Conservation (phyloP, 2,113 vertebrate genomes). For the Irena cyanogastra region DNA sequence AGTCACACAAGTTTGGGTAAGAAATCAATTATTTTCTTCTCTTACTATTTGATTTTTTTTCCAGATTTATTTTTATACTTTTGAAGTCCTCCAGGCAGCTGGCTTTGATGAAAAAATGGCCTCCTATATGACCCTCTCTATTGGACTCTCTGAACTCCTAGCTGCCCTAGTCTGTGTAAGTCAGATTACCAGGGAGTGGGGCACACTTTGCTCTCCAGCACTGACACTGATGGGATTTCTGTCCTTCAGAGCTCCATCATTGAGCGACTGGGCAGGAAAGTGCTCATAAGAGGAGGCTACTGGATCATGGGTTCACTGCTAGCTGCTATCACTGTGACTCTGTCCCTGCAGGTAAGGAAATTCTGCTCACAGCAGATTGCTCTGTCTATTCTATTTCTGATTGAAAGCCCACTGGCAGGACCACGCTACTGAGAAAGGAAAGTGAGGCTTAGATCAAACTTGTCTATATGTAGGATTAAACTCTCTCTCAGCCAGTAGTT, state of each 20-base stretch:
- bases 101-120: conserved; percentile 72
- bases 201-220: not conserved
- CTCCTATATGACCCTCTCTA: conserved; percentile 72
- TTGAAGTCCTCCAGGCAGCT: conserved; percentile 78
- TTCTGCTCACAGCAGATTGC: not conserved
- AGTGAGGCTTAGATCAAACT: not conserved
- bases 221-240: not conserved
- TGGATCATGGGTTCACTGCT: conserved; percentile 73
- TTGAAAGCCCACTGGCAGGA: not conserved
- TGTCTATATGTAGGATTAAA: not conserved
- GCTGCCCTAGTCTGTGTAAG: conserved; percentile 64
- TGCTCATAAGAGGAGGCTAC: conserved; percentile 75
- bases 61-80: conserved; percentile 85
- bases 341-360: conserved; percentile 75
- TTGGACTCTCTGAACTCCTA: conserved; percentile 76
- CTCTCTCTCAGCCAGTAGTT: not conserved
- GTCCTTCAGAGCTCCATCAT: conserved; percentile 74
- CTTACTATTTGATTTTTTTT: not conserved
- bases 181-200: not conserved
- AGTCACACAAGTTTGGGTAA: not conserved
- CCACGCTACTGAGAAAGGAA: not conserved
- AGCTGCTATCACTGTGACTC: conserved; percentile 63
- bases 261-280: conserved; percentile 72
- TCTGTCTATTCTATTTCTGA: not conserved
- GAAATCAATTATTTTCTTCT: not conserved